Conservation (phyloP, 2,113 vertebrate genomes). For the Cepphus grylle region DNA sequence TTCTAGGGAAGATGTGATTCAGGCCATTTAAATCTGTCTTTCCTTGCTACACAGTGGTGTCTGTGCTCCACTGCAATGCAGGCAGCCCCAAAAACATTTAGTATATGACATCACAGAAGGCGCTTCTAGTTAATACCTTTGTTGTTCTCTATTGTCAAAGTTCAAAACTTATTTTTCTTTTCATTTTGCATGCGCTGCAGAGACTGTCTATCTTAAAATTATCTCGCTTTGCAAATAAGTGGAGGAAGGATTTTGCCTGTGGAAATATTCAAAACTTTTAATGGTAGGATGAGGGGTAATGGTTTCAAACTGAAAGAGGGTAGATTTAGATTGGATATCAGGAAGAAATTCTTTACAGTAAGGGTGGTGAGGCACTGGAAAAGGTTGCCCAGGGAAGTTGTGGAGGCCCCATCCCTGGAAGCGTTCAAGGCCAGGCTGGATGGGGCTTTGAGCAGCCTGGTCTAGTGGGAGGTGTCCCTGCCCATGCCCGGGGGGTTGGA, state of each 20-base stretch:
- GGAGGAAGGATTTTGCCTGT: not conserved
- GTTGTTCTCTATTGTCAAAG: not conserved
- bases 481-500: too few species aligned
- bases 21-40: not conserved
- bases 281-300: not conserved
- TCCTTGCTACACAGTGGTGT: not conserved
- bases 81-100: not conserved
- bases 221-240: not conserved
- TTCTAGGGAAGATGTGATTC: not conserved
- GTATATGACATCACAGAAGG: not conserved
- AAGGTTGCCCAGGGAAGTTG: too few species aligned
- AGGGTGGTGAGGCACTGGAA: too few species aligned
- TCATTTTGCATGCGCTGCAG: accelerated
- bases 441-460: too few species aligned
- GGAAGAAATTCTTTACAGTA: too few species aligned
- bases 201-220: not conserved
- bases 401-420: too few species aligned
- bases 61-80: not conserved
- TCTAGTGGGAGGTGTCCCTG: too few species aligned
- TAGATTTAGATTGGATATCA: too few species aligned
- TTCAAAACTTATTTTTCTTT: not conserved
- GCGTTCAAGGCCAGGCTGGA: too few species aligned
- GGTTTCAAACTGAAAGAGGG: too few species aligned
- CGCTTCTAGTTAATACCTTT: not conserved
- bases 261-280: not conserved